Base-by-base conservation (phyloP, 35 echinoderm and acorn worm genomes). In the Strongylocentrotus purpuratus region DNA sequence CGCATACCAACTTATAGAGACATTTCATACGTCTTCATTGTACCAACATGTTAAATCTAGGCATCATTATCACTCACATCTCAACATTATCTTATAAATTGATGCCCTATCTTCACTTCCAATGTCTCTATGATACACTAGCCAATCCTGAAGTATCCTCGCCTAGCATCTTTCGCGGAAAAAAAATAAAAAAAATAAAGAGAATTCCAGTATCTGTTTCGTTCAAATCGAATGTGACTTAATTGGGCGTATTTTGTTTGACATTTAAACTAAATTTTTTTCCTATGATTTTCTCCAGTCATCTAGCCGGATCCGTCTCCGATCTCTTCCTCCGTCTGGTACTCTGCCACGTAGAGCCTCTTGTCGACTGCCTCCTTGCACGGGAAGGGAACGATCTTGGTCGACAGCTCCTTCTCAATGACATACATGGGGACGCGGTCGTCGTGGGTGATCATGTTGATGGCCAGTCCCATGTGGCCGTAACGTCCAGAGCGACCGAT, bases 401-500 rank as follows among this genome's bases (percentile, higher is more conserved):
- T 98, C 41, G 90, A 95, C 7, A 99, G 95, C 86, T 99, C 97
- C 46, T 97, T 96, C 95, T 99, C 98, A 17, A 98, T 98, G 46
- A 94, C 94, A 94, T 96, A 98, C 94, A 99, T 92, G 85, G 95
- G 86, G 91, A 96, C 94, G 86, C 95, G 95, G 88, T 98, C 97
- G 28, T 98, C 97, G 25, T 95, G 96, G 0, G 98, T 99, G 96
- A 99, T 96, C 95, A 99, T 47, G 85, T 99, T 99, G 95, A 97
- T 98, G 86, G 98, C 98, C 41, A 99, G 92, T 95, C 98, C 98
- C 61, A 99, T 78, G 96, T 99, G 98, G 46, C 98, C 98, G 58
- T 96, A 99, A 46, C 98, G 98, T 58, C 98, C 98, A 1, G 98
- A 99, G 10, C 98, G 91, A 47, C 98, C 98, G 85, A 99, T 99